Evolutionary conservation across 92 coral and sea anemone genomes (phyloP).

Genomic region (Virgularia gustaviana): DNA sequence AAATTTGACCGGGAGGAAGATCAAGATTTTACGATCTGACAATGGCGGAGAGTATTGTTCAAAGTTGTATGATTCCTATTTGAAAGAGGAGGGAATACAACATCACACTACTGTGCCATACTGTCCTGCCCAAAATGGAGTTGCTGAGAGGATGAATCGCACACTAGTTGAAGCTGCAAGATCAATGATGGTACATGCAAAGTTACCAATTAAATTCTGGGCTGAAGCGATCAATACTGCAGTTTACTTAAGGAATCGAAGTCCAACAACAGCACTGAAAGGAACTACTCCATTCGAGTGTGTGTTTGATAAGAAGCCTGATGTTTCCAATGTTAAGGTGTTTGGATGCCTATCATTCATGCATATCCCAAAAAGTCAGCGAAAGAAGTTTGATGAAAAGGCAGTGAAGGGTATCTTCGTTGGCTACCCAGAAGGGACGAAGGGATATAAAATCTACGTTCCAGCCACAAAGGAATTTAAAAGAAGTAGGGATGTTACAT

Average conservation of each 20-base stretch:
- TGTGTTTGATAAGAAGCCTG: slow-evolving; percentile 16
- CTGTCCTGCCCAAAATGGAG: slow-evolving; percentile 38
- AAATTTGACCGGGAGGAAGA: slow-evolving; percentile 29
- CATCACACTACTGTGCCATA: slow-evolving; percentile 39
- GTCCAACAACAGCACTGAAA: not conserved
- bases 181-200: slow-evolving; percentile 39
- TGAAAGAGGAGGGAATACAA: slow-evolving; percentile 38
- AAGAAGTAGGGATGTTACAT: slow-evolving; percentile 13
- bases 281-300: slow-evolving; percentile 5
- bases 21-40: slow-evolving; percentile 35
- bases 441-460: slow-evolving; percentile 20
- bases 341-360: slow-evolving; percentile 24
- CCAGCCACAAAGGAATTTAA: no score
- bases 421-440: slow-evolving; percentile 2
- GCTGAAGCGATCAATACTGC: slow-evolving; percentile 45
- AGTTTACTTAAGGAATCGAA: not conserved
- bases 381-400: slow-evolving; percentile 1
- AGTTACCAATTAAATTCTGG: slow-evolving; percentile 34
- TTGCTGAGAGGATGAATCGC: slow-evolving; percentile 40
- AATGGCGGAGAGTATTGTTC: slow-evolving; percentile 47
- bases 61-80: slow-evolving; percentile 21
- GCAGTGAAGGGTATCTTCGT: not conserved
- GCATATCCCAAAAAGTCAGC: not conserved
- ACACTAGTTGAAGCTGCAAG: slow-evolving; percentile 29
- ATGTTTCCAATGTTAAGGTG: slow-evolving; percentile 13